A percentile compares a stretch with the other conserved stretches of the same genome.
Evolutionary conservation across 2,797 vertebrate species (phyloP).

Genomic region (Scomberomorus guttatus): DNA sequence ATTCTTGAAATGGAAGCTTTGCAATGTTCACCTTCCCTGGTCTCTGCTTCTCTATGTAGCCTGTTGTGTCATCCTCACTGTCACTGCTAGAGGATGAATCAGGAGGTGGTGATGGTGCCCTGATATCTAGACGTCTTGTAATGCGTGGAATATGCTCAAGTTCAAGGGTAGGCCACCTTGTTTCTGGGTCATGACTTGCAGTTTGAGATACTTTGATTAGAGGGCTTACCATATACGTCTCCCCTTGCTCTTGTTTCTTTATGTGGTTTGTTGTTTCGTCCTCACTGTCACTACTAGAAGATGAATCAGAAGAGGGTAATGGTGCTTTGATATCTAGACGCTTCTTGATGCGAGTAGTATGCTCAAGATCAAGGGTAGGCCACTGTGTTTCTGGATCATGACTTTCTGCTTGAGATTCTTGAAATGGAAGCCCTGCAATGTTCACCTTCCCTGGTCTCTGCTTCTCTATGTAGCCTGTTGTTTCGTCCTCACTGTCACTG

Average conservation of each 20-base stretch:
- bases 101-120: background rate
- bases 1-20: no score
- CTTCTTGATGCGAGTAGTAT: background rate
- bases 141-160: background rate
- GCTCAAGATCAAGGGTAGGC: slow-evolving; percentile 10
- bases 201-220: background rate
- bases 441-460: background rate
- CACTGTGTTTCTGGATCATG: background rate
- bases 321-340: no score
- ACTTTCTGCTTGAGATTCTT: background rate
- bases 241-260: background rate
- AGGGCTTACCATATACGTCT: background rate
- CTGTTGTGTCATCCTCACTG: slow-evolving; percentile 11
- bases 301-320: background rate
- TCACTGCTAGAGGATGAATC: slow-evolving; percentile 52
- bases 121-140: slow-evolving; percentile 23
- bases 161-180: slow-evolving; percentile 13
- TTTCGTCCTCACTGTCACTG: slow-evolving; percentile 31
- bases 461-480: background rate
- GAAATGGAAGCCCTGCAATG: background rate
- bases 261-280: slow-evolving; percentile 15
- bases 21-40: no score
- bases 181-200: background rate
- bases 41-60: background rate
- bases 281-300: slow-evolving; percentile 39